Evolutionary conservation across 1,140 invertebrate species (phyloP), one percentile per base, ranked within the genome.

Genomic region (Diorhabda carinulata): DNA sequence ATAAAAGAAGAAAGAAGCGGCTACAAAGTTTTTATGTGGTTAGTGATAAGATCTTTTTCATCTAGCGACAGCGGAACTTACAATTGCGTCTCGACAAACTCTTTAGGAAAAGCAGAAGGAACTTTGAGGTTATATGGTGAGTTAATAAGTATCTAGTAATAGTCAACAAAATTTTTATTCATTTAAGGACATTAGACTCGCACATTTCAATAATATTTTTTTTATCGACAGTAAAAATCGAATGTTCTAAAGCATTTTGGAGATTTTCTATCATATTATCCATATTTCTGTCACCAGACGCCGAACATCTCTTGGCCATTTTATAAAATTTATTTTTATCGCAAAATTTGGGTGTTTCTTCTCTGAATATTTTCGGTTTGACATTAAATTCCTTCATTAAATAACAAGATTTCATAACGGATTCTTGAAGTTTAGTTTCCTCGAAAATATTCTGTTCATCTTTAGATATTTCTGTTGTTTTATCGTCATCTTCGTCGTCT

Each of bases 1-100:
- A 90, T 95, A 68, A 85, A 89, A 60, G 92, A 95, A 79, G 90
- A 91, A 74, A 87, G 88, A 64, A 86, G 87, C 40, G 89, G 88
- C 41, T 94, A 95, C 83, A 93, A 91, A 76, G 90, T 93, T 57
- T 88, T 89, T 71, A 94, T 96, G 89, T 88, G 88, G 85, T 84
- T 97, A 67, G 85, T 89, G 59, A 94, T 97, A 75, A 86, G 89
- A 74, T 86, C 88, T 76, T 93, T 96, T 80, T 86, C 88, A 3
- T 82, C 87, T 70, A 84, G 86, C 40, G 95, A 97, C 81, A 90
- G 92, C 74, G 94, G 94, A 25, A 91, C 91, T 64, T 97, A 96
- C 85, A 93, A 91, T 79, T 96, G 95, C 79, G 90, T 96, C 64
- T 93, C 93, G 65, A 94, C 92, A 69, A 97, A 96, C 81, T 92